These are phyloP conservation scores for Pyrrhosoma nymphula DNA, from an alignment of 2,888 invertebrate genomes.

Conservation along the genomic window DNA sequence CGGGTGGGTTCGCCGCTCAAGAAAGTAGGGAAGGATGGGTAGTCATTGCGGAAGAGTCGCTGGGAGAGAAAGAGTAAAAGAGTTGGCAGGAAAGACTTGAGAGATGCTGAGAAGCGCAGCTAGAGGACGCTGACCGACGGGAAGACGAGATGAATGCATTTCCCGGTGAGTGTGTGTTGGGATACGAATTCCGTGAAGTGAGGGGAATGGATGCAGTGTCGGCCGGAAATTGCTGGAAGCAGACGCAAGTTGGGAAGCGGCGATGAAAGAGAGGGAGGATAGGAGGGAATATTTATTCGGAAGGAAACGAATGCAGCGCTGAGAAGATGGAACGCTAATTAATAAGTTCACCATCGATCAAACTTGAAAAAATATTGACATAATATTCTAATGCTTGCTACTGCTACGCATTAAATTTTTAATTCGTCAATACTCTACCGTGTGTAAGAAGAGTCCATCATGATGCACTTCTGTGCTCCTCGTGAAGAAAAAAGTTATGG, in stretches of 20 bases:
- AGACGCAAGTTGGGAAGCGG: neutral
- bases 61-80: neutral
- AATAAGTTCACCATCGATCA: too few species aligned
- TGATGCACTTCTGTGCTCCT: too few species aligned
- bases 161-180: neutral
- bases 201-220: neutral
- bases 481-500: too few species aligned
- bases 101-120: constrained; percentile 11
- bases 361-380: too few species aligned
- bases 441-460: too few species aligned
- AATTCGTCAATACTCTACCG: too few species aligned
- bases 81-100: neutral
- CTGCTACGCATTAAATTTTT: too few species aligned
- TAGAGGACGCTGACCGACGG: neutral
- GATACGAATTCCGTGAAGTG: neutral
- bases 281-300: neutral
- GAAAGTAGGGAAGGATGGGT: neutral
- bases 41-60: neutral
- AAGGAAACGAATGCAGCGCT: neutral
- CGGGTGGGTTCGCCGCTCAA: neutral
- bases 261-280: too few species aligned
- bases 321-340: neutral
- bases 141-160: constrained; percentile 33
- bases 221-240: neutral
- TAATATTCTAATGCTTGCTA: too few species aligned